Percentiles rank a stretch among this genome's conserved stretches.
phyloP scores from a whole-genome alignment of 2,888 invertebrate species.

The Metellina segmentata region DNA sequence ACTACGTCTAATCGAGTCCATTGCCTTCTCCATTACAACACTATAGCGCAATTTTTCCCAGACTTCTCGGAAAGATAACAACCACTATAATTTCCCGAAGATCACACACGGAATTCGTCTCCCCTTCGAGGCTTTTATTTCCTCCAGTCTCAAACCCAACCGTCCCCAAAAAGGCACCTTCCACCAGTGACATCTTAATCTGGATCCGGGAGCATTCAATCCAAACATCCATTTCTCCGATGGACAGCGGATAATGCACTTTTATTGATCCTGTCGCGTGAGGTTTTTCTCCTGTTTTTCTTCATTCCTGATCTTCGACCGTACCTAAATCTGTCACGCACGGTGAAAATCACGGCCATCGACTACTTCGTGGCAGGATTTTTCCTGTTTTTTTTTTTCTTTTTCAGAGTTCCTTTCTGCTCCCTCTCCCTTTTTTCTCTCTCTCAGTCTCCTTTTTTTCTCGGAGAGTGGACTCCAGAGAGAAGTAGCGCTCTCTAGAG shows the following conservation, averaged over 20 bases:
- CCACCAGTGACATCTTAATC: slow-evolving; percentile 56
- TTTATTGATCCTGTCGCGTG: slow-evolving; percentile 65
- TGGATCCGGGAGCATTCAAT: slow-evolving; percentile 54
- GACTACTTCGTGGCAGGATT: slow-evolving; percentile 17
- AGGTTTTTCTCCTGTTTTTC: slow-evolving; percentile 49
- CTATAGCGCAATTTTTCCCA: not conserved
- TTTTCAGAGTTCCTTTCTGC: not conserved
- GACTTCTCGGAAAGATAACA: no score
- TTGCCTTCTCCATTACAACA: not conserved
- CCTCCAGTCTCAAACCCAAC: slow-evolving; percentile 24
- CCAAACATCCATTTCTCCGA: slow-evolving; percentile 60
- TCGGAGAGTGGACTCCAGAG: not conserved
- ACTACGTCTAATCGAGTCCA: no score
- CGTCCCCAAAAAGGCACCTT: slow-evolving; percentile 4
- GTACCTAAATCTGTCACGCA: slow-evolving; percentile 66
- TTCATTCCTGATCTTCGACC: slow-evolving; percentile 60
- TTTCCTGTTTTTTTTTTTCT: slow-evolving; percentile 15
- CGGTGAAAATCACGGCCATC: slow-evolving; percentile 64
- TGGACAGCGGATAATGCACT: slow-evolving; percentile 69
- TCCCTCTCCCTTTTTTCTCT: slow-evolving; percentile 2
- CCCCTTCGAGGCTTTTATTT: not conserved
- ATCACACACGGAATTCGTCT: not conserved
- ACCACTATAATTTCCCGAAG: not conserved
- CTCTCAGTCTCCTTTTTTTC: not conserved
- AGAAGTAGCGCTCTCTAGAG: not conserved